Base-by-base conservation (phyloP, 2,797 vertebrate species). In the Novumbra hubbsi region DNA sequence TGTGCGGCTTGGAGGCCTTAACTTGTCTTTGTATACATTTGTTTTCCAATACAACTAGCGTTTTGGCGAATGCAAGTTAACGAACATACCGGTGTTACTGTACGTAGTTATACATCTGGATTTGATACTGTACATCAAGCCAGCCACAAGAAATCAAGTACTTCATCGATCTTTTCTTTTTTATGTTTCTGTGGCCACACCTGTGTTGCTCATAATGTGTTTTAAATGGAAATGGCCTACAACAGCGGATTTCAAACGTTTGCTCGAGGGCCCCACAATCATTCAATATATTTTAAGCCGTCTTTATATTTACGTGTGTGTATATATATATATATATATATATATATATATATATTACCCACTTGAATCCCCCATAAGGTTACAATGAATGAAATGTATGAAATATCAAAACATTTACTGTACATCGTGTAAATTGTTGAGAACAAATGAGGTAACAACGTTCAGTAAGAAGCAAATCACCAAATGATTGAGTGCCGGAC, bases 1-100 rank as follows among this genome's bases (percentile, higher is more conserved):
- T 83, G 81, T 68, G 75, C 77, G 45, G 62, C 71, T 68, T 71
- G 75, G 71, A 79, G 87, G 80, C 81, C 81, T 83, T 45, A 69
- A 71, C 41, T 45, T 38, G 34, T 38, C 41, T 38, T 74, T 84
- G 80, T 76, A 84, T 74, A 72, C 83, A 34, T 82, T 76, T 74
- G 73, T 76, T 86, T 72, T 70, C 74, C 12, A 78, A 57, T 86
- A 81, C 79, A 32, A 63, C 48, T 72, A 52, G 12, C 62, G 11
- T 83, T 70, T 63, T 28, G 24, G 60, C 38, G 45, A 32, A 27
- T 45, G 81, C 45, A 81, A 77, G 82, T 84, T 65, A 65, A 63
- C 14, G 68, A 28, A 38, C 9, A 17, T 38, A 32, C 32, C 28
- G 34, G 34, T 45, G 41, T 2, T 45, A 45, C 6, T 45, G 41